Conservation (phyloP, 2,113 vertebrate species). For the Promerops cafer region DNA sequence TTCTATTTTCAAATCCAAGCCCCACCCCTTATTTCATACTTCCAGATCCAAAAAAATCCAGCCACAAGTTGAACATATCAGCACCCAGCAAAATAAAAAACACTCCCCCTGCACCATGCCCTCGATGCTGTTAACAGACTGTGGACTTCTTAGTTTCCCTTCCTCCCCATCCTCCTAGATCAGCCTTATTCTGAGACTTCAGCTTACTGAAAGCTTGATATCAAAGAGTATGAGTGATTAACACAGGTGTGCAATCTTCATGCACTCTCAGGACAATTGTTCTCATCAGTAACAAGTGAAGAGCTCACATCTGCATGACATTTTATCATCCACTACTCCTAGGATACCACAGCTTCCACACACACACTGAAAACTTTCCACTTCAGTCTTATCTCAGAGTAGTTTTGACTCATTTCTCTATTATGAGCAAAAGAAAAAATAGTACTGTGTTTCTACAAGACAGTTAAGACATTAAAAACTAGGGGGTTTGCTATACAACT, state of each 20-base stretch:
- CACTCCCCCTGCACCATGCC: fast-evolving
- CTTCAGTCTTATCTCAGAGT: neutral
- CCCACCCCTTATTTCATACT: neutral
- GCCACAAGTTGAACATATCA: neutral
- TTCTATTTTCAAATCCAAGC: neutral
- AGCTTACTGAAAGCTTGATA: neutral
- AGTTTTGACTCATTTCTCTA: neutral
- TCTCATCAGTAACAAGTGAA: neutral
- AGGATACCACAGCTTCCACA: neutral
- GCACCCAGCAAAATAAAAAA: neutral
- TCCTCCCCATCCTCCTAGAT: neutral
- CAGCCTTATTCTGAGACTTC: neutral
- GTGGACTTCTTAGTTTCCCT: neutral
- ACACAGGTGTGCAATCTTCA: neutral
- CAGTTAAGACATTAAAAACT: neutral
- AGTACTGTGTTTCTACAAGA: neutral
- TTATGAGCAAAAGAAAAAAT: neutral
- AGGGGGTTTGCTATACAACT: neutral
- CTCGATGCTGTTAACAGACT: neutral
- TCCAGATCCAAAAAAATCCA: neutral
- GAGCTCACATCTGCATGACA: neutral
- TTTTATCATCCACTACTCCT: neutral
- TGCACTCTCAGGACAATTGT: neutral
- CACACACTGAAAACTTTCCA: neutral
- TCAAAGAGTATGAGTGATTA: neutral